Evolutionary conservation across 2,797 vertebrate genomes (phyloP).

Genomic region (Heliangelus exortis): DNA sequence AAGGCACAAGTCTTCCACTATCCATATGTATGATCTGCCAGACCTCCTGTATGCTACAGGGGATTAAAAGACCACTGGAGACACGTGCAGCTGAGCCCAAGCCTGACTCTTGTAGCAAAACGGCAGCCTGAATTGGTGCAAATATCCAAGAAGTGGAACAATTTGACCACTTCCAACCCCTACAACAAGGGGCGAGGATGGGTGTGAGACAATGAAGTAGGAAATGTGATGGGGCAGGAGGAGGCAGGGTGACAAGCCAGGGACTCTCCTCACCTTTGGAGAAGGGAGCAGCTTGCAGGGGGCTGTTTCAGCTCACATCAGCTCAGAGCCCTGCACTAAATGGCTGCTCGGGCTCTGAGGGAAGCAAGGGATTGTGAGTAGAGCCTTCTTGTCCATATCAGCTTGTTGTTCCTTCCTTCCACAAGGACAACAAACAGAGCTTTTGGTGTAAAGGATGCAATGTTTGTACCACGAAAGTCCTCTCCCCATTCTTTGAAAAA

Average conservation of each 20-base stretch:
- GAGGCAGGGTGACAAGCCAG: no score
- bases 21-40: not conserved
- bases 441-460: not conserved
- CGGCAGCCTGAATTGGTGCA: not conserved
- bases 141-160: not conserved
- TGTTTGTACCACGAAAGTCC: not conserved
- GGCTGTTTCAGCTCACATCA: not conserved
- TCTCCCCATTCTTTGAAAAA: not conserved
- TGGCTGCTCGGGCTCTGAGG: not conserved
- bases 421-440: not conserved
- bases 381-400: not conserved
- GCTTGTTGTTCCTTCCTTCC: not conserved
- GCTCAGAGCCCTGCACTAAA: not conserved
- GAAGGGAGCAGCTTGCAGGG: not conserved
- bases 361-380: not conserved
- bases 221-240: not conserved
- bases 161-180: not conserved
- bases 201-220: not conserved
- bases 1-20: not conserved
- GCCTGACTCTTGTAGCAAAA: not conserved
- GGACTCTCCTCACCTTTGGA: not conserved
- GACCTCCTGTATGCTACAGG: not conserved
- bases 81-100: not conserved
- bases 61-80: not conserved
- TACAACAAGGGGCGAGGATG: not conserved